Evolutionary conservation across 2,113 vertebrate genomes (phyloP), one percentile per base, ranked within the genome.

Genomic region (Mesitornis unicolor): DNA sequence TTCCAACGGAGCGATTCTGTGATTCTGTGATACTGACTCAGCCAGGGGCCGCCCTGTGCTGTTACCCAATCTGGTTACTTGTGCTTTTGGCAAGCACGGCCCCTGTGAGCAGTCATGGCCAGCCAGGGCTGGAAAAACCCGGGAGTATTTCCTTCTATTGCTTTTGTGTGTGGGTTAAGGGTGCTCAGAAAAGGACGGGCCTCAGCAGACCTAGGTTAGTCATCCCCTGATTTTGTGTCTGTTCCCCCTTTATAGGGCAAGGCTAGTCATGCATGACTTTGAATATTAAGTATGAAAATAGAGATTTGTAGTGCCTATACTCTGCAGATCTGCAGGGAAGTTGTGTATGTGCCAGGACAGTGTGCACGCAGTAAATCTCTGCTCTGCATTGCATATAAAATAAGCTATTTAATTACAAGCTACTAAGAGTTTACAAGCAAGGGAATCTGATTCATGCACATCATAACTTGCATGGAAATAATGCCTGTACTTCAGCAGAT

Each of bases 381-480:
- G 65, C 60, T 53, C 64, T 40, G 43, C 9, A 7, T 8, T 92
- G 88, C 87, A 74, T 95, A 63, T 60, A 71, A 93, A 97, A 88
- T 63, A 56, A 70, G 19, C 24, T 86, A 35, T 90, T 94, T 97
- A 95, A 93, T 96, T 96, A 92, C 25, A 84, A 78, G n/a, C 40
- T 48, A 91, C 64, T 90, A 33, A 92, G 71, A 84, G 51, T 94
- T 95, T 84, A 86, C 60, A 94, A 65, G 87, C 77, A 87, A 94
- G 76, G 48, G 79, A 67, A 90, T 91, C 79, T 96, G 90, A 94
- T 94, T 95, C 87, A 92, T 73, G 43, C 60, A 21, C 47, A 54
- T 82, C 75, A 40, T 93, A 96, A 96, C 95, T 91, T 74, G 63
- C 43, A 60, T 75, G 43, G 70, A 95, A 95, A 91, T 93, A 86